Evolutionary conservation across 2,113 vertebrate species (phyloP).

Genomic region (Lates calcarifer): DNA sequence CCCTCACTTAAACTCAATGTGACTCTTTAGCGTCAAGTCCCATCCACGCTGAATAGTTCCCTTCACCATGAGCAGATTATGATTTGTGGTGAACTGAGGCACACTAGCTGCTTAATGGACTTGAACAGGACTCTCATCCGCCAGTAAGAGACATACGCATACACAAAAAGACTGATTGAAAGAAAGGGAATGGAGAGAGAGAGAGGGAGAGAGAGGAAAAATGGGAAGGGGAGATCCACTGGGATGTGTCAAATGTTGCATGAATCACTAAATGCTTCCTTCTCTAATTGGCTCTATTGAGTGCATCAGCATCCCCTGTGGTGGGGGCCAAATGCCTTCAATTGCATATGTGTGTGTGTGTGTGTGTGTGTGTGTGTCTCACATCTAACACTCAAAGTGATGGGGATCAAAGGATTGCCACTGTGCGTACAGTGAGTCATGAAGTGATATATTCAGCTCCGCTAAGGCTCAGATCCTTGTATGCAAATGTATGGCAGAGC

Average conservation of each 20-base stretch:
- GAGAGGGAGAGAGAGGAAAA: slow-evolving; percentile 29
- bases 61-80: slow-evolving; percentile 68
- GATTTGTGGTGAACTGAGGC: slow-evolving; percentile 68
- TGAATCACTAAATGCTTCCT: slow-evolving; percentile 75
- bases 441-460: slow-evolving; percentile 63
- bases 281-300: slow-evolving; percentile 74
- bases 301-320: slow-evolving; percentile 44
- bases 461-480: slow-evolving; percentile 58
- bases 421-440: slow-evolving; percentile 59
- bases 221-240: slow-evolving; percentile 45
- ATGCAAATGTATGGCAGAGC: slow-evolving; percentile 49
- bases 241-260: slow-evolving; percentile 72
- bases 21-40: slow-evolving; percentile 47
- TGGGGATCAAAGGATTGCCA: slow-evolving; percentile 75
- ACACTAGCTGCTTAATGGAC: slow-evolving; percentile 77
- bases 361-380: slow-evolving; percentile 21
- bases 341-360: slow-evolving; percentile 17
- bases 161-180: slow-evolving; percentile 35
- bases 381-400: slow-evolving; percentile 60
- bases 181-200: slow-evolving; percentile 38
- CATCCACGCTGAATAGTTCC: slow-evolving; percentile 43
- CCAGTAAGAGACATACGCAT: slow-evolving; percentile 45
- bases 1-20: slow-evolving; percentile 46
- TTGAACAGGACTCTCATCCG: slow-evolving; percentile 71
- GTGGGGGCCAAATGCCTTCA: slow-evolving; percentile 46